A percentile compares a stretch with the other conserved stretches of the same genome.
Conservation (phyloP, 2,113 vertebrate species). For the Anoura caudifer region DNA sequence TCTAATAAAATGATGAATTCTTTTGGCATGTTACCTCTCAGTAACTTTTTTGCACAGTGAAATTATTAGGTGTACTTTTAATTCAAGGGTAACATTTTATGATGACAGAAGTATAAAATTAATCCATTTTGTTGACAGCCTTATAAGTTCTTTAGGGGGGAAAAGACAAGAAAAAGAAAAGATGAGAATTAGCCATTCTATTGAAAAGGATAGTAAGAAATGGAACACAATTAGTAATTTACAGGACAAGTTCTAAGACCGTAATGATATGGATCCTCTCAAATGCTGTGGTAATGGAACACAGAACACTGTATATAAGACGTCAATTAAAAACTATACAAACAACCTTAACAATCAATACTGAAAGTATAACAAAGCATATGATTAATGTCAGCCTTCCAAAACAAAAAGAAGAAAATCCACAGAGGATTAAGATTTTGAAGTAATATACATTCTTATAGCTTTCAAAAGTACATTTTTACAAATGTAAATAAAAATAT, state of each 20-base stretch:
- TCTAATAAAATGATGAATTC: conserved; percentile 72
- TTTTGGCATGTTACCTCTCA: conserved; percentile 64
- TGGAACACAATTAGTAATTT: conserved; percentile 83
- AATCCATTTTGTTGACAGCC: conserved; percentile 78
- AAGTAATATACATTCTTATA: conserved; percentile 50
- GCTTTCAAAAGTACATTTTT: conserved; percentile 69
- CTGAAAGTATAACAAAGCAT: conserved; percentile 73
- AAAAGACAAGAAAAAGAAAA: conserved; percentile 61
- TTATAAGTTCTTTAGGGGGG: conserved; percentile 65
- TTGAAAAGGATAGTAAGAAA: conserved; percentile 81
- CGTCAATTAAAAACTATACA: conserved; percentile 71
- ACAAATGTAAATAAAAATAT: conserved; percentile 63
- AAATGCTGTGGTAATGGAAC: conserved; percentile 78
- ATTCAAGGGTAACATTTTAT: conserved; percentile 76
- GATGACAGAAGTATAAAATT: conserved; percentile 77
- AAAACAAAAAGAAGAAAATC: conserved; percentile 65
- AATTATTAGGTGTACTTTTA: conserved; percentile 72
- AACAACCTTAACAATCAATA: conserved; percentile 74
- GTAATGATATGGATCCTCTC: conserved; percentile 81
- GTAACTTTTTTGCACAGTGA: conserved; percentile 71
- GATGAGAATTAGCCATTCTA: conserved; percentile 68
- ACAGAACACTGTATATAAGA: conserved; percentile 76
- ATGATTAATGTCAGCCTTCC: conserved; percentile 79
- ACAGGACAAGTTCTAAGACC: conserved; percentile 81
- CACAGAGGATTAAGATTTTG: conserved; percentile 56